A percentile compares a stretch with the other conserved stretches of the same genome.
Conservation (phyloP, 2,888 invertebrate genomes). For the Lasioglossum villosulum region DNA sequence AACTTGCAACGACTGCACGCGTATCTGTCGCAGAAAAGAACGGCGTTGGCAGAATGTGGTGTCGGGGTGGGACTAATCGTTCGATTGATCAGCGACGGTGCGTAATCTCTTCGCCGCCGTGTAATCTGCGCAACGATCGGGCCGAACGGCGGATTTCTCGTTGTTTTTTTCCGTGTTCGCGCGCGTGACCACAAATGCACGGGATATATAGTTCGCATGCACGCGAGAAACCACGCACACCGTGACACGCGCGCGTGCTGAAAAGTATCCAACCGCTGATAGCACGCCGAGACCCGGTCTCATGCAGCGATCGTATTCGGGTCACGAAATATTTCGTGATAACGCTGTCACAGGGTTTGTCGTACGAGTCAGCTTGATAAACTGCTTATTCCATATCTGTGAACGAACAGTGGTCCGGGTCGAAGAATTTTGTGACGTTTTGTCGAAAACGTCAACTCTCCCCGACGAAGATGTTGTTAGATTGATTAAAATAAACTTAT, state of each 20-base stretch:
- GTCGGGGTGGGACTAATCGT: constrained; percentile 39
- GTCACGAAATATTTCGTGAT: constrained; percentile 80
- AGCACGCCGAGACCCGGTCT: constrained; percentile 52
- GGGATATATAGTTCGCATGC: constrained; percentile 61
- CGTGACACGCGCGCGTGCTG: background rate
- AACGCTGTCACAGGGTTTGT: constrained; percentile 67
- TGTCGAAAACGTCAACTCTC: background rate
- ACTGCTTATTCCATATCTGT: constrained; percentile 37
- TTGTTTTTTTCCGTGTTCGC: constrained; percentile 22
- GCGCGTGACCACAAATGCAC: constrained; percentile 30
- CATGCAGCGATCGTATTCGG: constrained; percentile 75
- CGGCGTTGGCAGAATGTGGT: background rate
- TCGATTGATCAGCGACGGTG: constrained; percentile 54
- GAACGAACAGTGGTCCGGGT: background rate
- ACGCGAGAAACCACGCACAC: constrained; percentile 23
- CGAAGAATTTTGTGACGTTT: background rate
- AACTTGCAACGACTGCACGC: constrained; percentile 65
- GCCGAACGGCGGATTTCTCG: background rate
- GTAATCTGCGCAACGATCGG: constrained; percentile 25
- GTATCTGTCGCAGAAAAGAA: constrained; percentile 7
- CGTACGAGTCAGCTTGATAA: constrained; percentile 64
- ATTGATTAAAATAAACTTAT: too few relatives aligned
- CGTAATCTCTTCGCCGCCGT: constrained; percentile 56
- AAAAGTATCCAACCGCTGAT: constrained; percentile 55
- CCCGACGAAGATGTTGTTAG: background rate